Percentiles rank a stretch among this genome's conserved stretches.
phyloP scores from a whole-genome alignment of 2,888 invertebrate genomes.

The Athalia cordata region DNA sequence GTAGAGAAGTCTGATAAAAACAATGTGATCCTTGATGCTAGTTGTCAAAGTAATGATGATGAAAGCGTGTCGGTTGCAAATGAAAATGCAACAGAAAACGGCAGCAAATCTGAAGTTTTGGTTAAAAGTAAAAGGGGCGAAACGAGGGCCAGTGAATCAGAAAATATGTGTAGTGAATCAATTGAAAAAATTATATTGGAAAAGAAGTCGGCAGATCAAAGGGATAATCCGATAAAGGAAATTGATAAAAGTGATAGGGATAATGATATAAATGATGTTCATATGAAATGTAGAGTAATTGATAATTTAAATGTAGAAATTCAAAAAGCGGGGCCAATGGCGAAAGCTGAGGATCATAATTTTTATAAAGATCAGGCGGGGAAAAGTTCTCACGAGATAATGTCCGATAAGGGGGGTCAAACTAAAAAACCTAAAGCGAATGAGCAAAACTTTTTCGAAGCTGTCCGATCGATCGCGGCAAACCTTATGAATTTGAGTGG shows the following conservation, averaged over 20 bases:
- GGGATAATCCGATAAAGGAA: not conserved
- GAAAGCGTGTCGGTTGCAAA: too few relatives aligned
- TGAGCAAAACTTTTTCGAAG: constrained; percentile 23
- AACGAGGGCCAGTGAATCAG: too few relatives aligned
- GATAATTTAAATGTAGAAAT: not conserved
- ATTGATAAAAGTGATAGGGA: not conserved
- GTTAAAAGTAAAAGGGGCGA: too few relatives aligned
- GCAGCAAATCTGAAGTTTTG: too few relatives aligned
- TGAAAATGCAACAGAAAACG: too few relatives aligned
- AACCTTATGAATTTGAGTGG: constrained; percentile 33
- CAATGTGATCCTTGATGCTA: too few relatives aligned
- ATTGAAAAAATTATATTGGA: not conserved
- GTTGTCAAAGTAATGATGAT: too few relatives aligned
- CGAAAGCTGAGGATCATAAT: not conserved
- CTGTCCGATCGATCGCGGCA: constrained; percentile 39
- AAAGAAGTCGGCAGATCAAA: not conserved
- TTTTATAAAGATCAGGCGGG: too few relatives aligned
- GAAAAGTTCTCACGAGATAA: too few relatives aligned
- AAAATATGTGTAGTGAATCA: not conserved
- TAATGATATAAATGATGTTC: not conserved
- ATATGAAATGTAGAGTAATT: constrained; percentile 2
- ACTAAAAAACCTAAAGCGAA: too few relatives aligned
- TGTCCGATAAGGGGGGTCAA: too few relatives aligned
- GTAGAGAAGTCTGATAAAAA: too few relatives aligned
- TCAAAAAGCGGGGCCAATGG: not conserved